These are phyloP conservation scores for Campoplex nolae DNA, from an alignment of 2,888 invertebrate species.

Conservation along the genomic window DNA sequence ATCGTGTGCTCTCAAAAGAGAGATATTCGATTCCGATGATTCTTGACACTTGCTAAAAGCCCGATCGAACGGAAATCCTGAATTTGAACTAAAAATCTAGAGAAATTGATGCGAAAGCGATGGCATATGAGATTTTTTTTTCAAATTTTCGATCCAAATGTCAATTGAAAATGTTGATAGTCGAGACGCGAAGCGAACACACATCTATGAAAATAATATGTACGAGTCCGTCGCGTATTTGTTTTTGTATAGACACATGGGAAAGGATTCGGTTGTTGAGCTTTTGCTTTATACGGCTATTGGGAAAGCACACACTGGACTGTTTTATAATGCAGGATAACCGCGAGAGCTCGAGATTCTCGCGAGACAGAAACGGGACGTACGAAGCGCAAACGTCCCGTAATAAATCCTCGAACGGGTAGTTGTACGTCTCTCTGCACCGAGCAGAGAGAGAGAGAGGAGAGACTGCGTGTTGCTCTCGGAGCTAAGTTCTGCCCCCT, in stretches of 20 bases:
- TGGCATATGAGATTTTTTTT: no score
- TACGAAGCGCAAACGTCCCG: constrained; percentile 74
- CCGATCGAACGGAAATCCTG: no score
- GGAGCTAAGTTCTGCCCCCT: constrained; percentile 25
- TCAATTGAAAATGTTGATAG: no score
- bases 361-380: constrained; percentile 75
- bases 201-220: no score
- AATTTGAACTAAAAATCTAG: no score
- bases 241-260: neutral
- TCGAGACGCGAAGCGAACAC: no score
- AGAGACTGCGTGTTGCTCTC: constrained; percentile 18
- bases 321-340: constrained; percentile 83
- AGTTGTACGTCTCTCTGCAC: constrained; percentile 79
- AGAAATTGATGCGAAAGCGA: no score
- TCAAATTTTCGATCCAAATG: no score
- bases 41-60: no score
- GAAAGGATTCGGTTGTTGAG: constrained; percentile 63
- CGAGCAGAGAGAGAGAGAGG: neutral
- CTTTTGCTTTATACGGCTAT: constrained; percentile 75
- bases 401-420: constrained; percentile 81
- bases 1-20: neutral
- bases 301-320: constrained; percentile 73
- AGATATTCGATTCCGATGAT: no score
- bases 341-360: constrained; percentile 58
- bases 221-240: neutral